A percentile compares a stretch with the other conserved stretches of the same genome.
Conservation (phyloP, 1,140 invertebrate genomes). For the Drosophila elegans region DNA sequence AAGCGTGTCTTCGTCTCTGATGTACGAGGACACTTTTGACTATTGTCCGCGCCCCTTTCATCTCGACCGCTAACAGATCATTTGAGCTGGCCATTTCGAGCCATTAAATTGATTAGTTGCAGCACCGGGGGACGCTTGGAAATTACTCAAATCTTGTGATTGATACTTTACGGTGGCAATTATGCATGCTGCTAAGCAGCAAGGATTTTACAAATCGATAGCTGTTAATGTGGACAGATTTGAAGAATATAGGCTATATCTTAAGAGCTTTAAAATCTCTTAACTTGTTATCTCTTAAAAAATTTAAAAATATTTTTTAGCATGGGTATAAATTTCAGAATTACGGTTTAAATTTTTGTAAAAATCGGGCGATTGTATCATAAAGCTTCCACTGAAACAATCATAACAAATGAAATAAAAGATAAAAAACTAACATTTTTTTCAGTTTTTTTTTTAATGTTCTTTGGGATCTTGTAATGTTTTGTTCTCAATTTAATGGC, state of each 20-base stretch:
- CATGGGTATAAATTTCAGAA: too few relatives aligned
- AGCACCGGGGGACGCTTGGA: conserved; percentile 28
- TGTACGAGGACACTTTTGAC: conserved; percentile 73
- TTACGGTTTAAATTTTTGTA: too few relatives aligned
- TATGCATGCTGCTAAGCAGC: conserved; percentile 28
- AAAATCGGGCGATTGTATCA: too few relatives aligned
- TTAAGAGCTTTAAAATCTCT: too few relatives aligned
- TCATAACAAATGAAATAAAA: too few relatives aligned
- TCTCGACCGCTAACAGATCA: conserved; percentile 65
- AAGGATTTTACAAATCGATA: conserved; percentile 11
- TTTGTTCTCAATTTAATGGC: too few relatives aligned
- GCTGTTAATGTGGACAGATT: neutral
- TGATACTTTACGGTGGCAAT: conserved; percentile 33
- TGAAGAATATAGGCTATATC: neutral
- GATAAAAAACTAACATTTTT: too few relatives aligned
- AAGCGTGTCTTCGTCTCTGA: conserved; percentile 75
- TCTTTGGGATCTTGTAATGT: too few relatives aligned
- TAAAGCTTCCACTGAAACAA: too few relatives aligned
- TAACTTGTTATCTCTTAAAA: too few relatives aligned
- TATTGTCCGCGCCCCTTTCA: conserved; percentile 54
- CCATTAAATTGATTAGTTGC: conserved; percentile 53
- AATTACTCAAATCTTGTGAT: conserved; percentile 40
- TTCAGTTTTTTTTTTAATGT: too few relatives aligned
- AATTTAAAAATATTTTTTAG: too few relatives aligned
- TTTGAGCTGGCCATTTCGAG: conserved; percentile 20